These are phyloP conservation scores for Muscicapa adusta DNA, from an alignment of 2,113 vertebrate genomes.

Conservation along the genomic window DNA sequence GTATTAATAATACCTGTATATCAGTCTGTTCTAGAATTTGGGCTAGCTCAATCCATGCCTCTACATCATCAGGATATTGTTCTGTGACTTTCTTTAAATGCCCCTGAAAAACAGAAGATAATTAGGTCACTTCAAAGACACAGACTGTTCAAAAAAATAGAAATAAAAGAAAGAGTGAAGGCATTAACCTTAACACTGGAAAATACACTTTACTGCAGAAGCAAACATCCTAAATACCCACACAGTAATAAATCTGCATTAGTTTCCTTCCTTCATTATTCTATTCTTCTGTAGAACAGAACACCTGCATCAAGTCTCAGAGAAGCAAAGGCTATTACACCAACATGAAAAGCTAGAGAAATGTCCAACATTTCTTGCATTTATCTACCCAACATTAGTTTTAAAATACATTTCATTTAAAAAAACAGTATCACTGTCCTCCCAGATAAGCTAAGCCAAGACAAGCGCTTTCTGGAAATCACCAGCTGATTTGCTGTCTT, in stretches of 20 bases:
- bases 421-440: background rate
- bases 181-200: background rate
- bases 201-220: background rate
- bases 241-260: background rate
- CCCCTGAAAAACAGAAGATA: slow-evolving; percentile 74
- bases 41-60: slow-evolving; percentile 97
- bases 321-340: background rate
- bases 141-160: background rate
- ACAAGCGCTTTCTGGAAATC: background rate
- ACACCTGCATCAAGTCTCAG: background rate
- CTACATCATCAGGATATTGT: slow-evolving; percentile 97
- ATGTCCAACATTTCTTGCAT: background rate
- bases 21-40: slow-evolving; percentile 98
- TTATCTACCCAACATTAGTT: background rate
- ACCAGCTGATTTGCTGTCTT: background rate
- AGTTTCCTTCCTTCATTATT: background rate
- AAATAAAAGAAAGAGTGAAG: background rate
- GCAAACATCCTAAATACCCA: background rate
- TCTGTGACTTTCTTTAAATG: slow-evolving; percentile 98
- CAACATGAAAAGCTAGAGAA: background rate
- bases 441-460: background rate
- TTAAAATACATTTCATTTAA: background rate
- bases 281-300: background rate
- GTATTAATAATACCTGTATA: slow-evolving; percentile 80
- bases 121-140: background rate